phyloP scores from a whole-genome alignment of 2,797 vertebrate genomes.

The Halcyon leucocephala region DNA sequence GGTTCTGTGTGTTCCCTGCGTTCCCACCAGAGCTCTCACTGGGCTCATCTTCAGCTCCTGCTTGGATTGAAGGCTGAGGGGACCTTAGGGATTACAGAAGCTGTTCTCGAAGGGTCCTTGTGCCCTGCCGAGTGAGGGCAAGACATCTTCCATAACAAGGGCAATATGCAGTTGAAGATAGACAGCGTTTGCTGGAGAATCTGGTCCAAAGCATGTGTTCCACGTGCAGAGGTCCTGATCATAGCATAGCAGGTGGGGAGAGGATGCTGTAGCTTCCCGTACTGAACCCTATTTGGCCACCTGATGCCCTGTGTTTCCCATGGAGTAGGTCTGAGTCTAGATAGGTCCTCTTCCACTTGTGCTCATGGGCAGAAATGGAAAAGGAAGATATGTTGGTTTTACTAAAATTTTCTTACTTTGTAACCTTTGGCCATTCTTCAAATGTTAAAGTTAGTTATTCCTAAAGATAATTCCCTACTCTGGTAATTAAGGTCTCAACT shows the following conservation, averaged over 20 bases:
- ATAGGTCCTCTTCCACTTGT: neutral
- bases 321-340: neutral
- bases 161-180: neutral
- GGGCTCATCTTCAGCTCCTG: neutral
- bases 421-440: conserved; percentile 15
- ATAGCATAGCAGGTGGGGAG: neutral
- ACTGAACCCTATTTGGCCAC: neutral
- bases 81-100: neutral
- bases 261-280: neutral
- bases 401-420: neutral
- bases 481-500: conserved; percentile 35
- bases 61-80: neutral
- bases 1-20: neutral
- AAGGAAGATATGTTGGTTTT: neutral
- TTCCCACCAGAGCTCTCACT: neutral
- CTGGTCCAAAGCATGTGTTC: neutral
- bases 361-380: neutral
- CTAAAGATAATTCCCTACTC: conserved; percentile 15
- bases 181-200: neutral
- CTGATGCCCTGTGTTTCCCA: neutral
- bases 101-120: neutral
- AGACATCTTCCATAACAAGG: neutral
- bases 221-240: neutral
- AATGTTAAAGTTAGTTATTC: conserved; percentile 6
- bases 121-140: neutral